These are phyloP conservation scores for Choristoneura fumiferana DNA, from an alignment of 1,140 invertebrate species.

Conservation along the genomic window DNA sequence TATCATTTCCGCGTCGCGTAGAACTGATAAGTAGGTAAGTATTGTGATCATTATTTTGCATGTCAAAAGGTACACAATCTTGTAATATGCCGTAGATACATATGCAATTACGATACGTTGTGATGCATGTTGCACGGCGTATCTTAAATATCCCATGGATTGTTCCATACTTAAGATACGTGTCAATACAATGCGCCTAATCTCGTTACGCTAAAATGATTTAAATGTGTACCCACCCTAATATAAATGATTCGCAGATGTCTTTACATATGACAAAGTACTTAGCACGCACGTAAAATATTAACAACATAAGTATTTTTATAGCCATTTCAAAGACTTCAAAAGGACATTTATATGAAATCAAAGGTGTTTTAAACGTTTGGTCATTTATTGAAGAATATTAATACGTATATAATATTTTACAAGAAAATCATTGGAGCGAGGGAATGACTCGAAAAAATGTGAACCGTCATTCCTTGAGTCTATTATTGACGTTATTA, in stretches of 20 bases:
- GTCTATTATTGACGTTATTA: slow-evolving; percentile 54
- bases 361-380: slow-evolving; percentile 31
- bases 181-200: too few relatives aligned
- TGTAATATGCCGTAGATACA: too few relatives aligned
- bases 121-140: too few relatives aligned
- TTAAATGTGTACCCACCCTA: too few relatives aligned
- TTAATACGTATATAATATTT: slow-evolving; percentile 48
- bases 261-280: neutral
- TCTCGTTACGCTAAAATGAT: too few relatives aligned
- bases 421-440: slow-evolving; percentile 44
- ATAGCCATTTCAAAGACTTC: slow-evolving; percentile 23
- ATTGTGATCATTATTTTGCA: too few relatives aligned
- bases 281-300: neutral
- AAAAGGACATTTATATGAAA: slow-evolving; percentile 23
- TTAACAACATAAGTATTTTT: neutral
- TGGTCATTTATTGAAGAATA: slow-evolving; percentile 46
- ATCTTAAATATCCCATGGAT: too few relatives aligned
- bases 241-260: neutral
- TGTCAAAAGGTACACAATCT: too few relatives aligned
- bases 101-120: too few relatives aligned
- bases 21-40: too few relatives aligned
- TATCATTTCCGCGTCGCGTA: too few relatives aligned
- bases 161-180: too few relatives aligned
- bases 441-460: slow-evolving; percentile 35
- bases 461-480: slow-evolving; percentile 32